Conservation (phyloP, 2,888 invertebrate species). For the Parelbella ahira region DNA sequence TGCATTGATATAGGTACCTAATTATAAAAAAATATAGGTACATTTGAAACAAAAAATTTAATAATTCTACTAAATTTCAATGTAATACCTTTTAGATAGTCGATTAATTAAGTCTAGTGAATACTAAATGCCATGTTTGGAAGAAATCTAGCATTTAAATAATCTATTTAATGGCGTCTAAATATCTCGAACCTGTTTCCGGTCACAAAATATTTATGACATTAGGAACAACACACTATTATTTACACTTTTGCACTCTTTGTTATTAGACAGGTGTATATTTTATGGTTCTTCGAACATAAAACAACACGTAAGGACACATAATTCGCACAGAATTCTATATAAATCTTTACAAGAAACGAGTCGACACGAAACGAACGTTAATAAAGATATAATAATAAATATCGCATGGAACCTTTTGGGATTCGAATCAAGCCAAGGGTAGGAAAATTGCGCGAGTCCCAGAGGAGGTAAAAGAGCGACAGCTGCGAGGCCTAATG, state of each 20-base stretch:
- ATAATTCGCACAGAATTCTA: conserved; percentile 43
- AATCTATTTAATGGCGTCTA: too few relatives aligned
- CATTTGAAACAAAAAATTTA: too few relatives aligned
- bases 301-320: conserved; percentile 58
- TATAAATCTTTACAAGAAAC: conserved; percentile 67
- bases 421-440: conserved; percentile 76
- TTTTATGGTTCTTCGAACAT: conserved; percentile 56
- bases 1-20: too few relatives aligned
- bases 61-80: too few relatives aligned
- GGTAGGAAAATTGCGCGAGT: conserved; percentile 75
- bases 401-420: conserved; percentile 72
- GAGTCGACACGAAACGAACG: conserved; percentile 57
- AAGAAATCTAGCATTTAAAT: too few relatives aligned
- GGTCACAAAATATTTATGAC: conserved; percentile 17
- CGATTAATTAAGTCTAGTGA: too few relatives aligned
- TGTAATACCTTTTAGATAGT: too few relatives aligned
- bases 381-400: conserved; percentile 80
- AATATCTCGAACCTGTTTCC: too few relatives aligned
- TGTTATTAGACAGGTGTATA: conserved; percentile 58
- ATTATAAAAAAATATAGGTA: too few relatives aligned
- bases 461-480: conserved; percentile 64
- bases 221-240: conserved; percentile 4
- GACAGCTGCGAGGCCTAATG: conserved; percentile 76
- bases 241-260: conserved; percentile 30
- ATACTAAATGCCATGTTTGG: too few relatives aligned